A percentile compares a stretch with the other conserved stretches of the same genome.
These are phyloP conservation scores for Diarsia rubi DNA, from an alignment of 2,888 invertebrate species.

Conservation along the genomic window DNA sequence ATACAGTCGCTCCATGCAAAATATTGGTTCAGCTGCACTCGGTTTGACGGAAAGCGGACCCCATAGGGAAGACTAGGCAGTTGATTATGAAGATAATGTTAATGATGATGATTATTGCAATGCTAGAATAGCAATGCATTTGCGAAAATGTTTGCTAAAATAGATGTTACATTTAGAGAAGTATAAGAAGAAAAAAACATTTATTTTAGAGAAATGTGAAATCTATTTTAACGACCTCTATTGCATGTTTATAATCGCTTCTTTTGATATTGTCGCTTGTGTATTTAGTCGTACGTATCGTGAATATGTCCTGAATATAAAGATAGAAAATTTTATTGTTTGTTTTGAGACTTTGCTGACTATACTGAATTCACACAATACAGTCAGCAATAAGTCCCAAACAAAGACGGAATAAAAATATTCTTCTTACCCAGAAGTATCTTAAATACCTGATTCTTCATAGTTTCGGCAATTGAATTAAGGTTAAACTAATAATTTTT, in stretches of 20 bases:
- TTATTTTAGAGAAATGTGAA: too few species aligned
- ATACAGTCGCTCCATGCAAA: not conserved
- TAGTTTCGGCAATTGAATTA: not conserved
- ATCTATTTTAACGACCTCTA: not conserved
- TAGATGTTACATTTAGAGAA: not conserved
- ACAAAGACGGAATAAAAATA: not conserved
- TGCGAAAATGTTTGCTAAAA: constrained; percentile 1
- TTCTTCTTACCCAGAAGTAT: not conserved
- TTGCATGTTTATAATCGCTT: not conserved
- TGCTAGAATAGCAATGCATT: not conserved
- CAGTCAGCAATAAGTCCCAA: not conserved
- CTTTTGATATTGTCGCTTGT: not conserved
- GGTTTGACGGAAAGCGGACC: not conserved
- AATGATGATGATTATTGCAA: not conserved
- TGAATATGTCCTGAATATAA: not conserved
- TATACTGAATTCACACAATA: not conserved
- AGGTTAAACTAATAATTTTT: too few species aligned
- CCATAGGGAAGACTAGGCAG: not conserved
- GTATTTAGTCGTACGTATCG: not conserved
- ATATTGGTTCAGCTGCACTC: not conserved
- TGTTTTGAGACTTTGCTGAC: not conserved
- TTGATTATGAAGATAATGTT: not conserved
- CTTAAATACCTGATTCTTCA: not conserved
- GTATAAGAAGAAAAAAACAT: too few species aligned
- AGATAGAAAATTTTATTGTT: not conserved